Conservation (phyloP, 2,113 vertebrate genomes). For the Fulica atra region DNA sequence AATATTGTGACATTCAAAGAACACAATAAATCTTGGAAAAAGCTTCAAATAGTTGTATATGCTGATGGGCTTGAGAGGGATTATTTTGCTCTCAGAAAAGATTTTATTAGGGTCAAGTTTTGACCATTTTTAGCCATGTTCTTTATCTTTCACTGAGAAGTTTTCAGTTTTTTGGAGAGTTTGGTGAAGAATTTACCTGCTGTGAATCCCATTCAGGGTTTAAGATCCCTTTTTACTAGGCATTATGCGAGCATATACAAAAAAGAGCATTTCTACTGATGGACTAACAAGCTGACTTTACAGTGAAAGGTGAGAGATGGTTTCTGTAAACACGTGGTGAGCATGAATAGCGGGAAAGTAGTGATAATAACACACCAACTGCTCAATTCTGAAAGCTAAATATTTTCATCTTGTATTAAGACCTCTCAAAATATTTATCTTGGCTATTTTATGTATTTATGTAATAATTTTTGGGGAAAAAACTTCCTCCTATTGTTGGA, state of each 20-base stretch:
- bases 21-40: not conserved
- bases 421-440: slow-evolving; percentile 38
- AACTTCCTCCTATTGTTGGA: not conserved
- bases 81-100: not conserved
- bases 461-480: not conserved
- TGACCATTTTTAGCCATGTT: not conserved
- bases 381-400: not conserved
- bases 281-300: not conserved
- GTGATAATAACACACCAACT: not conserved
- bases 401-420: not conserved
- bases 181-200: not conserved
- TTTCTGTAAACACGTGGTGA: not conserved
- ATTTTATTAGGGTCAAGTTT: not conserved
- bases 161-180: not conserved
- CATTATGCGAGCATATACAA: not conserved
- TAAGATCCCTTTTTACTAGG: not conserved
- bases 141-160: not conserved
- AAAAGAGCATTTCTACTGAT: not conserved
- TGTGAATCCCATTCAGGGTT: not conserved
- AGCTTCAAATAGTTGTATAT: not conserved
- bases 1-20: not conserved
- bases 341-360: not conserved
- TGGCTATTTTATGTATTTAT: slow-evolving; percentile 8
- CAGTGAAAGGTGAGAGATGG: not conserved
- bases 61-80: not conserved